Evolutionary conservation across 1,140 invertebrate genomes (phyloP), one percentile per base, ranked within the genome.

Genomic region (Anastrepha obliqua): DNA sequence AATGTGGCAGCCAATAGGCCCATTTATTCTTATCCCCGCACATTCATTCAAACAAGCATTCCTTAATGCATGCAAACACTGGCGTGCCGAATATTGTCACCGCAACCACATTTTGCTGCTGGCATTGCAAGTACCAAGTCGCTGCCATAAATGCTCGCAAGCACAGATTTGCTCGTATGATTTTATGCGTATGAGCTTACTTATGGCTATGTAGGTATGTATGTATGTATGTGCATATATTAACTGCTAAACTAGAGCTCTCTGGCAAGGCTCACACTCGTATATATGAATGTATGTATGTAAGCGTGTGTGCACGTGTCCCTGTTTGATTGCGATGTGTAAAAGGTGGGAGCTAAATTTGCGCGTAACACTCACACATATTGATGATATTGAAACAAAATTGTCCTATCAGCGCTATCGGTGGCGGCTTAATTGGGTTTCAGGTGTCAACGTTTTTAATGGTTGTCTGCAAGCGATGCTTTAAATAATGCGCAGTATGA

Each of bases 391-490:
- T 55, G 74, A 55, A 81, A 58, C 47, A 81, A 81, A 74, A 81
- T 81, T 51, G 7, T 81, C 44, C 74, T 55, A 81, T 81, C 74
- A 81, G 74, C 44, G 20, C 74, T 55, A 81, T 81, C 74, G 74
- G 47, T 81, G 74, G 74, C 74, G 74, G 74, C 4, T 81, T 81
- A 81, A 81, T 81, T 81, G 74, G 74, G 74, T 81, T 81, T 81
- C 47, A 81, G 74, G 74, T 81, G 74, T 81, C 74, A 81, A 81
- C 74, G 74, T 55, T 81, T 81, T 81, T 81, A 81, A 81, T 81
- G 74, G 74, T 42, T 81, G 74, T 81, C 74, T 81, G 47, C 47
- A 81, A 81, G 74, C 74, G 47, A 81, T 55, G 9, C 47, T 29
- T 81, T 51, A 58, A 81, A 81, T 81, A 81, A 58, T 55, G 74